Evolutionary conservation across 92 coral and sea anemone genomes (phyloP).

Genomic region (Umimayanthus chanpuru): DNA sequence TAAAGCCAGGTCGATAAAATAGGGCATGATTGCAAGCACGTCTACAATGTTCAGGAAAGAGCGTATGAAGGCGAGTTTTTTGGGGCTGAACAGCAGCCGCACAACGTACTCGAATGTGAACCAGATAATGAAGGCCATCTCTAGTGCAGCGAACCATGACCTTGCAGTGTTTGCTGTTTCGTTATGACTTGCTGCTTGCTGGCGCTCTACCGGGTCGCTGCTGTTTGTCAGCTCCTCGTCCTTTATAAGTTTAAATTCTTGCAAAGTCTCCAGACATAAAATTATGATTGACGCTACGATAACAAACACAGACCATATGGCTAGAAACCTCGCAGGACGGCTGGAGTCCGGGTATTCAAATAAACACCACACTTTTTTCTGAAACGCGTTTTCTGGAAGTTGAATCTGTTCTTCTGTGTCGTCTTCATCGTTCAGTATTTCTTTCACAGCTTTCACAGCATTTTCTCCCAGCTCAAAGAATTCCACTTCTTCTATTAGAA

Average conservation of each 20-base stretch:
- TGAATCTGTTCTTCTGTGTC: slow-evolving; percentile 71
- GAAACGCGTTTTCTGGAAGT: slow-evolving; percentile 69
- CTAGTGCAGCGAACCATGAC: slow-evolving; percentile 74
- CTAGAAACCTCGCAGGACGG: slow-evolving; percentile 77
- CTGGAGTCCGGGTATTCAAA: slow-evolving; percentile 97
- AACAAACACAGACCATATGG: slow-evolving; percentile 86
- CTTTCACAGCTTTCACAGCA: slow-evolving; percentile 87
- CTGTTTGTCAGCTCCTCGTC: slow-evolving; percentile 53
- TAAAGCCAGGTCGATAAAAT: slow-evolving; percentile 83
- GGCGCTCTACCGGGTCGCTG: slow-evolving; percentile 68
- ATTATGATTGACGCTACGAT: slow-evolving; percentile 90
- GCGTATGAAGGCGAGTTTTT: slow-evolving; percentile 75
- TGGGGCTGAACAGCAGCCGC: slow-evolving; percentile 81
- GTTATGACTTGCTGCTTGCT: slow-evolving; percentile 61
- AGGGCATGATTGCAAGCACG: slow-evolving; percentile 91
- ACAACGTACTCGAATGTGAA: slow-evolving; percentile 92
- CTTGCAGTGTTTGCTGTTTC: slow-evolving; percentile 54
- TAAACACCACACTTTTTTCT: slow-evolving; percentile 80
- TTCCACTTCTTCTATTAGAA: slow-evolving; percentile 89
- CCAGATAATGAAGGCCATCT: slow-evolving; percentile 93
- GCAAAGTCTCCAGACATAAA: slow-evolving; percentile 90
- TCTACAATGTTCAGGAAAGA: slow-evolving; percentile 93
- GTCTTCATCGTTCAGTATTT: slow-evolving; percentile 74
- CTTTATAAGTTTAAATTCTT: slow-evolving; percentile 66
- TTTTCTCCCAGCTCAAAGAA: slow-evolving; percentile 96